Percentiles rank a stretch among this genome's conserved stretches.
These are phyloP conservation scores for Apteryx mantelli DNA, from an alignment of 2,113 vertebrate genomes.

Conservation along the genomic window DNA sequence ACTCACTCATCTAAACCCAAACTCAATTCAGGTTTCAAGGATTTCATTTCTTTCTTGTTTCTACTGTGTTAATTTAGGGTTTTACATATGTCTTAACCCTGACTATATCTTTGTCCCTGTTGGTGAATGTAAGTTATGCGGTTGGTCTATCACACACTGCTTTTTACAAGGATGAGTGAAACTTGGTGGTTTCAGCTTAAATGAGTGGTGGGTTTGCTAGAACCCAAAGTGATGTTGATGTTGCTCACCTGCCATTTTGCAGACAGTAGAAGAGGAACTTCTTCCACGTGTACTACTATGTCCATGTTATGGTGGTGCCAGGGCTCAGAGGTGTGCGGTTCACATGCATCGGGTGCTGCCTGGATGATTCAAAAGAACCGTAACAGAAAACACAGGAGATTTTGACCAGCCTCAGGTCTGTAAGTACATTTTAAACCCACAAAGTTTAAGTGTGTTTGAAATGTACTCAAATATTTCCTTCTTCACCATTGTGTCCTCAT, in stretches of 20 bases:
- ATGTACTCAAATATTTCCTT: slow-evolving; percentile 71
- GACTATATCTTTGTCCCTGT: background rate
- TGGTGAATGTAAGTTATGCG: background rate
- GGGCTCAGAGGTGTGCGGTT: slow-evolving; percentile 61
- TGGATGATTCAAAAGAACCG: slow-evolving; percentile 65
- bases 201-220: background rate
- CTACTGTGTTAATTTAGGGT: background rate
- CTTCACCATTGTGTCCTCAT: slow-evolving; percentile 52
- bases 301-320: slow-evolving; percentile 64
- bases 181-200: slow-evolving; percentile 16
- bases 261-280: slow-evolving; percentile 68
- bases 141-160: background rate
- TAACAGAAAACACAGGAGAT: slow-evolving; percentile 67
- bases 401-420: slow-evolving; percentile 64
- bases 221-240: slow-evolving; percentile 46
- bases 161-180: background rate
- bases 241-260: slow-evolving; percentile 68
- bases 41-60: background rate
- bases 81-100: background rate
- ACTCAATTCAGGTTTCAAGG: background rate
- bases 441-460: slow-evolving; percentile 73
- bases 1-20: slow-evolving; percentile 7
- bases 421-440: slow-evolving; percentile 69
- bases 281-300: slow-evolving; percentile 33
- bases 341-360: slow-evolving; percentile 55